Evolutionary conservation across 2,888 invertebrate genomes (phyloP).

Genomic region (Hypsopygia costalis): DNA sequence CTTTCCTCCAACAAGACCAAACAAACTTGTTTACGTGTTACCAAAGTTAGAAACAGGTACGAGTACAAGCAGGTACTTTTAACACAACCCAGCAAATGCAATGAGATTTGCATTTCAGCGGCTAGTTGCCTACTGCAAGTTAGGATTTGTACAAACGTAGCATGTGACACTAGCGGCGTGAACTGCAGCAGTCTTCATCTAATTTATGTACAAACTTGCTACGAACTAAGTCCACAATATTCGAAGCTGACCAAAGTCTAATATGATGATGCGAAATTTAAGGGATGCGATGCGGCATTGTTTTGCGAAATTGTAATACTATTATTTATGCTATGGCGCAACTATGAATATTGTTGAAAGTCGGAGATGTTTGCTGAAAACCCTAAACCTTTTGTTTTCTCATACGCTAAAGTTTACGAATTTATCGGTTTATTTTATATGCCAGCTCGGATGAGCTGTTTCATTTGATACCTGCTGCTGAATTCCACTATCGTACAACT

Average conservation of each 20-base stretch:
- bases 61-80: neutral
- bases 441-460: too few species aligned
- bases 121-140: constrained; percentile 7
- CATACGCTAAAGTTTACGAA: too few species aligned
- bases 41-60: too few species aligned
- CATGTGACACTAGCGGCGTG: constrained; percentile 16
- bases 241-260: constrained; percentile 19
- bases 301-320: neutral
- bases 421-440: too few species aligned
- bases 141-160: constrained; percentile 15
- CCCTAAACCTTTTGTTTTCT: too few species aligned
- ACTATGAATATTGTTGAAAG: too few species aligned
- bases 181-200: constrained; percentile 17
- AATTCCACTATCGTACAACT: too few species aligned
- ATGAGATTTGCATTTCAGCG: constrained; percentile 8
- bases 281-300: constrained; percentile 6
- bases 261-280: constrained; percentile 2
- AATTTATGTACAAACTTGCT: constrained; percentile 32
- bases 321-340: too few species aligned
- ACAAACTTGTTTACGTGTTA: neutral
- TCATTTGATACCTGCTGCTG: too few species aligned
- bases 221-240: constrained; percentile 19
- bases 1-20: neutral
- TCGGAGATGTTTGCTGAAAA: too few species aligned
- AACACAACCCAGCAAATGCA: neutral